Evolutionary conservation across 2,113 vertebrate genomes (phyloP).

Genomic region (Columba livia): DNA sequence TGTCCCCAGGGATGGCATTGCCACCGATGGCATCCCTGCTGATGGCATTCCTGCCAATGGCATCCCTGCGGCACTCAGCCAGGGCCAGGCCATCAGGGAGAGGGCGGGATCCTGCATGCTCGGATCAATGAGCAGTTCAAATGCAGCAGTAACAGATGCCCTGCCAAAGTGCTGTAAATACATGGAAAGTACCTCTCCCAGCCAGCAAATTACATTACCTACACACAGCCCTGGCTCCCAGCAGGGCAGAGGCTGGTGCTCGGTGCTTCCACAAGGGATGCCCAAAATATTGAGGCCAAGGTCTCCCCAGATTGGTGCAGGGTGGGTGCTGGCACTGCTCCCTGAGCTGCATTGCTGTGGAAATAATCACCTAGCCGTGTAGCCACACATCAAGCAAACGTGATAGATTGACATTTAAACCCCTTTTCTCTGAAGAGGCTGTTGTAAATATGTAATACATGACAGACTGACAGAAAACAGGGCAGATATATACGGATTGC

Average conservation of each 20-base stretch:
- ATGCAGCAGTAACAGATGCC: not conserved
- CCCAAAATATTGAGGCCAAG: not conserved
- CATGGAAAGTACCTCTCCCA: not conserved
- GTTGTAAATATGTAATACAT: not conserved
- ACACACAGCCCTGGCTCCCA: not conserved
- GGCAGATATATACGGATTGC: too few relatives aligned
- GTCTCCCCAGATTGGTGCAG: fast-evolving
- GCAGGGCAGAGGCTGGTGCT: not conserved
- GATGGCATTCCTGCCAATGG: not conserved
- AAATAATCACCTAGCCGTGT: not conserved
- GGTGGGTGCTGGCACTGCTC: not conserved
- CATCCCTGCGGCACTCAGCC: fast-evolving
- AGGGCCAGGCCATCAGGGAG: not conserved
- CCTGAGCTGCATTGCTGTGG: not conserved
- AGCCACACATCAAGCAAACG: not conserved
- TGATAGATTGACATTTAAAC: not conserved
- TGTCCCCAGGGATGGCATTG: not conserved
- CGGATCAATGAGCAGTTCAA: not conserved
- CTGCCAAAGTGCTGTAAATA: not conserved
- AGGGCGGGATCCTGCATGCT: fast-evolving
- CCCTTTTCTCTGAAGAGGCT: not conserved
- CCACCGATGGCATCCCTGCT: not conserved
- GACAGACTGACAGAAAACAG: not conserved
- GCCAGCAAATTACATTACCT: not conserved
- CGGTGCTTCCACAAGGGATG: fast-evolving